These are phyloP conservation scores for Pseudolaguvia tuberculata DNA, from an alignment of 2,113 vertebrate genomes.

Conservation along the genomic window DNA sequence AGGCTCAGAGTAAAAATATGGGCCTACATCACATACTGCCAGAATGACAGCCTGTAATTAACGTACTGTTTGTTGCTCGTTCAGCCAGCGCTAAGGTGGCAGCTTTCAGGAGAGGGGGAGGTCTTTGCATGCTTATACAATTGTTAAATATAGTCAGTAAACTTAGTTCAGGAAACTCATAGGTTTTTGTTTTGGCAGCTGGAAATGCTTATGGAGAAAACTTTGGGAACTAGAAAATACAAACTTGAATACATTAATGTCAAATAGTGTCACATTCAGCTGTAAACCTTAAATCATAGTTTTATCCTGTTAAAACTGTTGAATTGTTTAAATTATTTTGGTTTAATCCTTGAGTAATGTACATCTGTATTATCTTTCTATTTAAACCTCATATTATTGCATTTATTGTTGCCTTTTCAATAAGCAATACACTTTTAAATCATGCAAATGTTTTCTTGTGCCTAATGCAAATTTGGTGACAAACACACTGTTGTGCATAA, in stretches of 20 bases:
- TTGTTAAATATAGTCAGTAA: slow-evolving; percentile 55
- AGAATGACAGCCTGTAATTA: slow-evolving; percentile 61
- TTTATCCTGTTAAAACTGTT: neutral
- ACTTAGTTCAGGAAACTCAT: slow-evolving; percentile 26
- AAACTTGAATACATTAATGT: too few species aligned
- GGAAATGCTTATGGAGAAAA: neutral
- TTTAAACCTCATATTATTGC: neutral
- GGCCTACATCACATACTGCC: slow-evolving; percentile 33
- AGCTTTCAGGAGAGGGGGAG: slow-evolving; percentile 36
- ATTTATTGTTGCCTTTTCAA: neutral
- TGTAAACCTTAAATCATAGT: neutral
- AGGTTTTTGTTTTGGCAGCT: neutral
- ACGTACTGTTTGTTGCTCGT: slow-evolving; percentile 42
- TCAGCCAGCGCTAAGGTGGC: slow-evolving; percentile 53
- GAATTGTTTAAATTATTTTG: slow-evolving; percentile 4
- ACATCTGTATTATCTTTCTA: too few species aligned
- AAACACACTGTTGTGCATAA: neutral
- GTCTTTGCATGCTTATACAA: slow-evolving; percentile 49
- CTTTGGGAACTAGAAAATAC: neutral
- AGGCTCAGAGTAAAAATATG: slow-evolving; percentile 36
- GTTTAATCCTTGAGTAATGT: too few species aligned
- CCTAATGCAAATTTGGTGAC: neutral
- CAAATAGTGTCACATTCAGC: neutral
- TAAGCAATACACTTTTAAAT: neutral
- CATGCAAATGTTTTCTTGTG: neutral